These are phyloP conservation scores for Ceriagrion tenellum DNA, from an alignment of 2,888 invertebrate genomes.

Conservation along the genomic window DNA sequence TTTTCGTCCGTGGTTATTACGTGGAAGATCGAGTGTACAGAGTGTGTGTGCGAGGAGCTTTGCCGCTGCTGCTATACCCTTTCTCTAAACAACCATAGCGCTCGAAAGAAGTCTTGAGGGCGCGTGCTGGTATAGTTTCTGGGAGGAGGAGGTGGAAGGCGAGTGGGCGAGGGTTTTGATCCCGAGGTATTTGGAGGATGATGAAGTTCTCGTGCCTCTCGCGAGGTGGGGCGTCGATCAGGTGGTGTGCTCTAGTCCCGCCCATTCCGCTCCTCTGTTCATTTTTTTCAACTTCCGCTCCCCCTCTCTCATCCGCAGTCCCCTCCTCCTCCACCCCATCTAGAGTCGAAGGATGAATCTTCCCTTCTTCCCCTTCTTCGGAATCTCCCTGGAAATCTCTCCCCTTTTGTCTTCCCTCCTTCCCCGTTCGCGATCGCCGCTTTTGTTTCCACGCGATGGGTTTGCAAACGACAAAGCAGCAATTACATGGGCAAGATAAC, in stretches of 20 bases:
- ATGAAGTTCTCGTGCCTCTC: conserved; percentile 37
- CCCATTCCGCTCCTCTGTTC: background rate
- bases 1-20: conserved; percentile 51
- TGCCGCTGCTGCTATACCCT: background rate
- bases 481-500: background rate
- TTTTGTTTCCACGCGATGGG: background rate
- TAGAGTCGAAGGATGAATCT: background rate
- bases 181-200: conserved; percentile 30
- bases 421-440: background rate
- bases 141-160: too few relatives aligned
- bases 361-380: background rate
- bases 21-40: background rate
- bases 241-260: background rate
- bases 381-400: background rate
- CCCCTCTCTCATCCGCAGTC: background rate
- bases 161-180: conserved; percentile 6
- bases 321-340: background rate
- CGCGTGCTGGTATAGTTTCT: too few relatives aligned
- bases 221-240: conserved; percentile 15
- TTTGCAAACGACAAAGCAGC: background rate
- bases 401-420: background rate
- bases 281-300: background rate
- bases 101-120: background rate
- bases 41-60: background rate
- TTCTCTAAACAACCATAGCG: background rate